Conservation (phyloP, 2,888 invertebrate species). For the Julus scandinavius region DNA sequence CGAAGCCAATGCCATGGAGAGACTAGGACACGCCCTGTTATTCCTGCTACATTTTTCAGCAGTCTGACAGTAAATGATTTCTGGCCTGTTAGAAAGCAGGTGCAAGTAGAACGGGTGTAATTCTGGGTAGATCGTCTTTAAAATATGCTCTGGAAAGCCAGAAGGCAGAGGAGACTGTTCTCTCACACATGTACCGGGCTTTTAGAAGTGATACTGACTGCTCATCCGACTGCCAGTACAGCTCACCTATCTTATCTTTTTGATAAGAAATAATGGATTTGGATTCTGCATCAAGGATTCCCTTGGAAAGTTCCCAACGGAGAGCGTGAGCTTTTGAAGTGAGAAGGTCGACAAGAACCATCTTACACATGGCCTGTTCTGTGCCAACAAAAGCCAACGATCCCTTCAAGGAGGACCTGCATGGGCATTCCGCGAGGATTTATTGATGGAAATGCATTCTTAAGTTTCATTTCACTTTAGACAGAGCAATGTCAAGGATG, state of each 20-base stretch:
- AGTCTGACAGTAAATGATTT: constrained; percentile 36
- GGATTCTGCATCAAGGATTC: neutral
- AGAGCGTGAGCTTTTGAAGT: neutral
- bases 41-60: neutral
- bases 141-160: neutral
- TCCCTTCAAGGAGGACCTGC: neutral
- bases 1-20: constrained; percentile 17
- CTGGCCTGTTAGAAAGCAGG: constrained; percentile 29
- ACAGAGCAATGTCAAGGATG: neutral
- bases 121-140: neutral
- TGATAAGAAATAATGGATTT: constrained; percentile 10
- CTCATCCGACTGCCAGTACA: neutral
- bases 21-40: neutral
- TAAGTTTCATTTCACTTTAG: neutral
- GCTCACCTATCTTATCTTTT: neutral
- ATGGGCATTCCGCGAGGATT: neutral
- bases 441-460: neutral
- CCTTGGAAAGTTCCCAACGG: constrained; percentile 30
- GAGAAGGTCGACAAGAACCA: neutral
- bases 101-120: neutral
- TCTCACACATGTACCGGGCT: neutral
- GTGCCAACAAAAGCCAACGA: constrained; percentile 25
- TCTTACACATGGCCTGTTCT: neutral
- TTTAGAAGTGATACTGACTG: neutral
- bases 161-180: neutral